phyloP scores from a whole-genome alignment of 1,140 invertebrate genomes.

The Dinothrombium tinctorium region DNA sequence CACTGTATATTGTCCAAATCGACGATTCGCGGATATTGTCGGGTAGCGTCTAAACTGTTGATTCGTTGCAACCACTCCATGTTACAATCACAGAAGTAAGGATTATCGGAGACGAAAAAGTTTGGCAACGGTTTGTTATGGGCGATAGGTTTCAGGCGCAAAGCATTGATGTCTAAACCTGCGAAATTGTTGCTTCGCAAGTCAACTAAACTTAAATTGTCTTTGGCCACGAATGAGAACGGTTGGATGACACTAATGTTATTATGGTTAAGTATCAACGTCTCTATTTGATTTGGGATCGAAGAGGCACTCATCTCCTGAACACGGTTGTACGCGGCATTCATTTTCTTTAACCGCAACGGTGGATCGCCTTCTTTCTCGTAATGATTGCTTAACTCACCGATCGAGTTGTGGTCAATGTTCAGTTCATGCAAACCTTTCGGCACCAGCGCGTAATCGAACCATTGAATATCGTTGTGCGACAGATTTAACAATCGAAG shows the following conservation, averaged over 20 bases:
- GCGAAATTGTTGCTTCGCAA: constrained; percentile 59
- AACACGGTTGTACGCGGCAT: constrained; percentile 57
- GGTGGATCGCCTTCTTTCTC: constrained; percentile 40
- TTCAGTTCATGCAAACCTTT: constrained; percentile 60
- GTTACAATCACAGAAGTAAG: constrained; percentile 63
- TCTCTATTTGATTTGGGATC: constrained; percentile 47
- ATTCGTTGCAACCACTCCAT: constrained; percentile 69
- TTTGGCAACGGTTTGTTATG: constrained; percentile 33
- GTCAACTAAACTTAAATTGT: constrained; percentile 53
- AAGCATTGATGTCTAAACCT: constrained; percentile 50
- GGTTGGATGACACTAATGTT: constrained; percentile 47
- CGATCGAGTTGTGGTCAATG: constrained; percentile 62
- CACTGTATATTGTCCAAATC: constrained; percentile 74
- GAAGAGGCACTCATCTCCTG: constrained; percentile 38
- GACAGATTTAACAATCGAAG: constrained; percentile 72
- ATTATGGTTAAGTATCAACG: constrained; percentile 58
- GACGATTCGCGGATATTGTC: constrained; percentile 61
- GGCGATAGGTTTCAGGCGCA: constrained; percentile 30
- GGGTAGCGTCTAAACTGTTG: constrained; percentile 29
- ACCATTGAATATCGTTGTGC: constrained; percentile 64
- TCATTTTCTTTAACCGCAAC: constrained; percentile 40
- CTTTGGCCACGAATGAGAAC: constrained; percentile 56
- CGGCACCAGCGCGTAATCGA: constrained; percentile 67
- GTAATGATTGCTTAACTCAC: constrained; percentile 60
- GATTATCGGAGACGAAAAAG: constrained; percentile 65